These are phyloP conservation scores for Antitype chi DNA, from an alignment of 2,888 invertebrate species.

Conservation along the genomic window DNA sequence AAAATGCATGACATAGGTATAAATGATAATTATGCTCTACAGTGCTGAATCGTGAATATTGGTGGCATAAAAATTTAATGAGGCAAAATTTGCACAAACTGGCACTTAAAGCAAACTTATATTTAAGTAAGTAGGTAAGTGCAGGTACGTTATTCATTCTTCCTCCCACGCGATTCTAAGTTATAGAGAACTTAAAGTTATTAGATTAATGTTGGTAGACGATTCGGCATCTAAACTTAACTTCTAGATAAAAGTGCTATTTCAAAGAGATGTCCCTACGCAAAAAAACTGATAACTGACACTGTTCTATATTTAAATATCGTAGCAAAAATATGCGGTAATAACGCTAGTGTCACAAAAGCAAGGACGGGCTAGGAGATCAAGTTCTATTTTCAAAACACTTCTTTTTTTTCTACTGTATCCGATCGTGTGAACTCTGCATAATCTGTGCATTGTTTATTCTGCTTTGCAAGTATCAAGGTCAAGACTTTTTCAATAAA, in stretches of 20 bases:
- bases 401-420: conserved; percentile 49
- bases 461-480: conserved; percentile 36
- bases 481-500: conserved; percentile 52
- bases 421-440: conserved; percentile 44
- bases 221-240: not conserved
- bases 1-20: not conserved
- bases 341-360: conserved; percentile 53
- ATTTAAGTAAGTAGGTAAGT: not conserved
- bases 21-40: not conserved
- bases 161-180: not conserved
- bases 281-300: conserved; percentile 35
- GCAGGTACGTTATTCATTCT: not conserved
- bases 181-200: not conserved
- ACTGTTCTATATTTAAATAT: conserved; percentile 50
- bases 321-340: conserved; percentile 48
- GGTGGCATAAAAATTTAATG: not conserved
- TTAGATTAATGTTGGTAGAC: conserved; percentile 3
- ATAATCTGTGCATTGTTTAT: conserved; percentile 58
- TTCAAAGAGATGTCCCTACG: conserved; percentile 13
- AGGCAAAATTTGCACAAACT: not conserved
- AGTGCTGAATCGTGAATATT: not conserved
- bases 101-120: conserved; percentile 2
- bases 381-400: conserved; percentile 61
- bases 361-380: conserved; percentile 66
- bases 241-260: not conserved